Evolutionary conservation across 2,888 invertebrate species (phyloP).

Genomic region (Eilema griseolum): DNA sequence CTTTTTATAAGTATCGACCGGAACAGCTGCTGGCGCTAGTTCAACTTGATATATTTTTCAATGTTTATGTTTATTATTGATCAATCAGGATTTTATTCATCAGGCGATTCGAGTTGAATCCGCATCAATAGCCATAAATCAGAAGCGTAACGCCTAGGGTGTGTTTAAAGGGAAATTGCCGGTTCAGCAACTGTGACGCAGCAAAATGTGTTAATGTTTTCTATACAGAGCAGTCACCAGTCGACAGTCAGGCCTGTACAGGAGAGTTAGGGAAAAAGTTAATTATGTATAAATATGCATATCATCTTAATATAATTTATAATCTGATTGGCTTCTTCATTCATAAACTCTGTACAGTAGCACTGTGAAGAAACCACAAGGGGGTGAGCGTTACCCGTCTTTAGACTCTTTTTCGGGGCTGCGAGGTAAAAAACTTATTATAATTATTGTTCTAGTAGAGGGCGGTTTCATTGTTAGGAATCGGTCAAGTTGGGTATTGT

Average conservation of each 20-base stretch:
- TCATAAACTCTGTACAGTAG: neutral
- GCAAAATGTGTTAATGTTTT: slow-evolving; percentile 46
- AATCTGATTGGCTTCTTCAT: neutral
- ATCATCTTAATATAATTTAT: slow-evolving; percentile 18
- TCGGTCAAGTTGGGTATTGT: neutral
- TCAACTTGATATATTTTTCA: neutral
- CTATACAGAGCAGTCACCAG: slow-evolving; percentile 8
- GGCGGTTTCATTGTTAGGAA: neutral
- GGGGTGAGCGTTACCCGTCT: neutral
- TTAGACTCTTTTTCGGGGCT: neutral
- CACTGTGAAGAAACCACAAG: neutral
- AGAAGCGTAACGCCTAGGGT: slow-evolving; percentile 52
- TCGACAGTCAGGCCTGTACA: neutral
- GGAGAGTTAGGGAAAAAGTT: slow-evolving; percentile 16
- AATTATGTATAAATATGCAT: slow-evolving; percentile 18
- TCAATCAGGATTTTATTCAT: slow-evolving; percentile 49
- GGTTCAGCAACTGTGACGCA: slow-evolving; percentile 57
- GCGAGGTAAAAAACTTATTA: neutral
- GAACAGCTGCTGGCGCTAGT: neutral
- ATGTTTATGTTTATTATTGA: slow-evolving; percentile 35
- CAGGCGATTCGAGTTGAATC: slow-evolving; percentile 54
- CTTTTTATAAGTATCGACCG: slow-evolving; percentile 9
- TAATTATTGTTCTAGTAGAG: neutral
- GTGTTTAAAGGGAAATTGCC: slow-evolving; percentile 55
- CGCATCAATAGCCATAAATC: slow-evolving; percentile 59